Percentiles rank a stretch among this genome's conserved stretches.
Evolutionary conservation across 2,888 invertebrate genomes (phyloP).

Genomic region (Trichopoda pennipes): DNA sequence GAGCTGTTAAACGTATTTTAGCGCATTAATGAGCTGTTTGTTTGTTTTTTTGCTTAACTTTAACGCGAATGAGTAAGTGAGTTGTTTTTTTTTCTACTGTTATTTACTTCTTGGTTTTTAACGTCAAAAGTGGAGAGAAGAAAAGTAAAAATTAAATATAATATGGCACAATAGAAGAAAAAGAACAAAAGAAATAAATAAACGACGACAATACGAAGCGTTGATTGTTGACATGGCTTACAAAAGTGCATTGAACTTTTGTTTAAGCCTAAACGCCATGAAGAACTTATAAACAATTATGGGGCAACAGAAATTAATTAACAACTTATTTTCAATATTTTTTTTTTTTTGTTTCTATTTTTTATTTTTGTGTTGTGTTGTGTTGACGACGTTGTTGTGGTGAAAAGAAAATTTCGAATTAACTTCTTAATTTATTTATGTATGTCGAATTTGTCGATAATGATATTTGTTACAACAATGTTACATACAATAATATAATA

Average conservation of each 20-base stretch:
- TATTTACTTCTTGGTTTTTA: slow-evolving; percentile 15
- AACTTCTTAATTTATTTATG: slow-evolving; percentile 18
- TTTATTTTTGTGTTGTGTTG: too few species aligned
- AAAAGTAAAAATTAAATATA: neutral
- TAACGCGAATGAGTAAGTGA: slow-evolving; percentile 11
- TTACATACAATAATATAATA: neutral
- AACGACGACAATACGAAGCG: slow-evolving; percentile 47
- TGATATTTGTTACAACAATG: neutral
- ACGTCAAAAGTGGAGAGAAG: slow-evolving; percentile 19
- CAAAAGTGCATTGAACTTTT: slow-evolving; percentile 68
- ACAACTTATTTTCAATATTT: slow-evolving; percentile 35
- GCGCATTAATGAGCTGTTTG: slow-evolving; percentile 57
- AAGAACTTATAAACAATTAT: slow-evolving; percentile 47
- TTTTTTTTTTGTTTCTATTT: neutral
- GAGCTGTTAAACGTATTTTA: slow-evolving; percentile 46
- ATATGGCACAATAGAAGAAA: slow-evolving; percentile 37
- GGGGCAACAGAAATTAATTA: slow-evolving; percentile 44
- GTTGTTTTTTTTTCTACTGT: slow-evolving; percentile 22
- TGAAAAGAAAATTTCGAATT: slow-evolving; percentile 33
- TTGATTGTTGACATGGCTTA: slow-evolving; percentile 65
- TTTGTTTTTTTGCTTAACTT: slow-evolving; percentile 54
- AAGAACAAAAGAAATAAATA: slow-evolving; percentile 30
- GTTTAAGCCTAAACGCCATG: slow-evolving; percentile 46
- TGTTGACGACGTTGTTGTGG: slow-evolving; percentile 15
- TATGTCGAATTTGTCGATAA: neutral